Base-by-base conservation (phyloP, 2,113 vertebrate species). In the Thamnaconus septentrionalis region DNA sequence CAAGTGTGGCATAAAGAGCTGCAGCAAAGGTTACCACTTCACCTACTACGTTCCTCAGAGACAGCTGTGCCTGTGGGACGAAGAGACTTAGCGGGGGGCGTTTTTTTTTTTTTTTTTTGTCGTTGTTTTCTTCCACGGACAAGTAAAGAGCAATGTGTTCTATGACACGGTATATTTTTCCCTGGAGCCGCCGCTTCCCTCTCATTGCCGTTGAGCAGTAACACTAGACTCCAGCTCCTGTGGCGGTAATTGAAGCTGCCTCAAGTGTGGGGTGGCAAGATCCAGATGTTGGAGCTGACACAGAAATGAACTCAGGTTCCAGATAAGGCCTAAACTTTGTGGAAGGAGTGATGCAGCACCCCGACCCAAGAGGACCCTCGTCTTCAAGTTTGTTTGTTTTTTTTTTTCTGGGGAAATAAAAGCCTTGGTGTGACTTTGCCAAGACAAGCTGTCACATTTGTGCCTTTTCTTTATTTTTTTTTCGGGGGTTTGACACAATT, bases 1-100 rank as follows among this genome's bases (percentile, higher is more conserved):
- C 90, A 98, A 97, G 69, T 99, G 97, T 0, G 97, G 97, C 86
- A 99, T 99, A 82, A 95, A 95, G 79, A 99, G 97, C 91, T 99
- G 97, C 92, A 96, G 94, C 89, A 97, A 98, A 81, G 94, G 88
- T 84, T 98, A 96, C 88, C 88, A 88, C 74, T 99, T 98, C 1
- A 84, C 94, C 44, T 99, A 93, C 83, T 94, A 93, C 0, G 96
- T 96, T 66, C 91, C 95, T 0, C 95, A 95, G 69, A 94, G 93
- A 81, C 96, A 96, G 82, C 93, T 98, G 1, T 98, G 97, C 53
- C 93, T 96, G 42, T 98, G 96, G 97, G 96, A 98, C 0, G 96
- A 97, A 73, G 96, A 97, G 51, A 90, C 93, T 31, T 99, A 96
- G 86, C 18, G 18, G 18, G 18, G 18, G 18, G 18, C 71, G 45